A percentile compares a stretch with the other conserved stretches of the same genome.
Evolutionary conservation across 2,113 vertebrate genomes (phyloP).

Genomic region (Bos javanicus): DNA sequence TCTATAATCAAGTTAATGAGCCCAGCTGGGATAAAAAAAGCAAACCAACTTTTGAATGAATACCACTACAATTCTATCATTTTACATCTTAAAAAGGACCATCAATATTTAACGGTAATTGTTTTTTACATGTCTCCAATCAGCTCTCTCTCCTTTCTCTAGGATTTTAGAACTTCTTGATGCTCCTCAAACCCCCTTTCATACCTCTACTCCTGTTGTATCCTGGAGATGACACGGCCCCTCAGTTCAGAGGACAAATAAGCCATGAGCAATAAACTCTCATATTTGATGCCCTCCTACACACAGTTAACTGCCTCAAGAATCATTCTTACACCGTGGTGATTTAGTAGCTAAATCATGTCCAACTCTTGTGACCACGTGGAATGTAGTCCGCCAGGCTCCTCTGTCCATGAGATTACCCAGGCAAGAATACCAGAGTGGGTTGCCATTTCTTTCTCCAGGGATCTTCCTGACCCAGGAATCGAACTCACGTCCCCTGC

Average conservation of each 20-base stretch:
- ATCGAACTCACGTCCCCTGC: background rate
- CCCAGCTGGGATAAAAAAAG: background rate
- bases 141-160: background rate
- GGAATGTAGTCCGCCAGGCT: background rate
- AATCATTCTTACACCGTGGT: background rate
- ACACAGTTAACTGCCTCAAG: background rate
- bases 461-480: background rate
- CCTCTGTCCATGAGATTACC: background rate
- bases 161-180: background rate
- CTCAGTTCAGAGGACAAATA: background rate
- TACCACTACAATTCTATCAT: background rate
- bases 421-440: background rate
- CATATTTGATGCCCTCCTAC: background rate
- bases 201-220: background rate
- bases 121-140: background rate
- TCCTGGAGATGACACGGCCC: background rate
- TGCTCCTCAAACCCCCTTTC: background rate
- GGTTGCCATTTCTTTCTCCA: background rate
- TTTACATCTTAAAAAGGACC: background rate
- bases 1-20: background rate
- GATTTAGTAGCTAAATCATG: background rate
- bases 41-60: background rate
- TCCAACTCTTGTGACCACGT: background rate
- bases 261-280: background rate
- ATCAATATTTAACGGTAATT: background rate